Conservation (phyloP, 2,797 vertebrate species). For the Aplochiton taeniatus region DNA sequence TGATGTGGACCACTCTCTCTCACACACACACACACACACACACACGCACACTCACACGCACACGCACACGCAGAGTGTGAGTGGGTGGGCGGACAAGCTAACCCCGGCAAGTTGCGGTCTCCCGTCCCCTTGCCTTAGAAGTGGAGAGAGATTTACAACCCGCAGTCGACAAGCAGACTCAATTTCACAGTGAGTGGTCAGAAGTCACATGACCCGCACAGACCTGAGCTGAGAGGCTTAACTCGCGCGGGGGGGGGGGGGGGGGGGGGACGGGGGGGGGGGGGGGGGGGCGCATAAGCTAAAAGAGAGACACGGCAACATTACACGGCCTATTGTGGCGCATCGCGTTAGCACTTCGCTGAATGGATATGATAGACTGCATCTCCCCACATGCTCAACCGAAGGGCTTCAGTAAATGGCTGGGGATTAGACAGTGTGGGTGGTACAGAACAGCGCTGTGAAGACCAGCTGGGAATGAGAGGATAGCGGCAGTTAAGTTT, state of each 20-base stretch:
- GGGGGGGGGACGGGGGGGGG: too few relatives aligned
- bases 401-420: too few relatives aligned
- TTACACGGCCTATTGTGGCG: conserved; percentile 44
- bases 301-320: conserved; percentile 51
- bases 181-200: conserved; percentile 69
- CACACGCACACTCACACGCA: conserved; percentile 8
- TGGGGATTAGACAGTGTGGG: neutral
- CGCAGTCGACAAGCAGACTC: conserved; percentile 40
- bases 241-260: too few relatives aligned
- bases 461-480: neutral
- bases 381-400: neutral
- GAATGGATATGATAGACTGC: neutral
- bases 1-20: conserved; percentile 16
- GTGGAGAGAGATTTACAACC: conserved; percentile 56
- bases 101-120: neutral
- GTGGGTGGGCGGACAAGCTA: neutral
- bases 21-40: conserved; percentile 4
- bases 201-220: conserved; percentile 65
- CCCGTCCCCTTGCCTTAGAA: conserved; percentile 23
- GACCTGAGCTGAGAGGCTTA: conserved; percentile 72
- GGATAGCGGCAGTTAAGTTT: neutral
- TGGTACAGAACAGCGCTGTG: neutral
- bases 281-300: conserved; percentile 44
- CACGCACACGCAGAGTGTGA: conserved; percentile 2
- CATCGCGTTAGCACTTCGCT: conserved; percentile 9